A percentile compares a stretch with the other conserved stretches of the same genome.
phyloP scores from a whole-genome alignment of 1,140 invertebrate species.

The Campoletis sonorensis region DNA sequence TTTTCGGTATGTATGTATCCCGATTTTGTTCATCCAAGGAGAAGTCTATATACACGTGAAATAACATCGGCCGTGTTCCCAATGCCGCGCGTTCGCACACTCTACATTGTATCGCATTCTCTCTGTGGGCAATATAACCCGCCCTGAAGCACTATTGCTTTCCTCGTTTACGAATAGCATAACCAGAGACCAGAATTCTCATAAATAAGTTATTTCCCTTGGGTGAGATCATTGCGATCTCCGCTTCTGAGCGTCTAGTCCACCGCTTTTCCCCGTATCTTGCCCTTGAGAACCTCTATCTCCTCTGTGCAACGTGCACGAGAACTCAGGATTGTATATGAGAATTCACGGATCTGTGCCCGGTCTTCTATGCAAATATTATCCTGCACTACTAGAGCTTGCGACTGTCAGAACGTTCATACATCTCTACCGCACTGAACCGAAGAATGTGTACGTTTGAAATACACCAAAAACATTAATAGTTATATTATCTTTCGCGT shows the following conservation, averaged over 20 bases:
- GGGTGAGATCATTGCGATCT: slow-evolving; percentile 50
- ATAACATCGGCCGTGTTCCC: slow-evolving; percentile 23
- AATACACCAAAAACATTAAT: too few species aligned
- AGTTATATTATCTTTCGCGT: too few species aligned
- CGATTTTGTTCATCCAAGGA: background rate
- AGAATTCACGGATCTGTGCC: slow-evolving; percentile 23
- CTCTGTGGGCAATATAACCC: slow-evolving; percentile 30
- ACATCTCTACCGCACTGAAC: too few species aligned
- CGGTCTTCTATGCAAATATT: slow-evolving; percentile 27
- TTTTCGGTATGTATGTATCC: slow-evolving; percentile 10
- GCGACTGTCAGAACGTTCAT: background rate
- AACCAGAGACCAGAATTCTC: slow-evolving; percentile 43
- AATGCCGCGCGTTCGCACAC: background rate
- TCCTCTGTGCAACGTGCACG: background rate
- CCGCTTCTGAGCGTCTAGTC: slow-evolving; percentile 44
- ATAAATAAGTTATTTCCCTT: slow-evolving; percentile 60
- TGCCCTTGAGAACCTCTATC: slow-evolving; percentile 38
- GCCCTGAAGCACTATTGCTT: slow-evolving; percentile 14
- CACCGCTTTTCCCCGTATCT: slow-evolving; percentile 28
- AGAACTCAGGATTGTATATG: slow-evolving; percentile 31
- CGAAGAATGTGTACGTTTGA: too few species aligned
- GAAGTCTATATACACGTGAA: background rate
- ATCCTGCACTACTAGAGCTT: background rate
- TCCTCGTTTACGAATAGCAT: slow-evolving; percentile 19
- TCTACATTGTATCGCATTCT: slow-evolving; percentile 26